Base-by-base conservation (phyloP, 30 jellyfish, hydroid and myxozoan genomes). In the Aurelia coerulea region DNA sequence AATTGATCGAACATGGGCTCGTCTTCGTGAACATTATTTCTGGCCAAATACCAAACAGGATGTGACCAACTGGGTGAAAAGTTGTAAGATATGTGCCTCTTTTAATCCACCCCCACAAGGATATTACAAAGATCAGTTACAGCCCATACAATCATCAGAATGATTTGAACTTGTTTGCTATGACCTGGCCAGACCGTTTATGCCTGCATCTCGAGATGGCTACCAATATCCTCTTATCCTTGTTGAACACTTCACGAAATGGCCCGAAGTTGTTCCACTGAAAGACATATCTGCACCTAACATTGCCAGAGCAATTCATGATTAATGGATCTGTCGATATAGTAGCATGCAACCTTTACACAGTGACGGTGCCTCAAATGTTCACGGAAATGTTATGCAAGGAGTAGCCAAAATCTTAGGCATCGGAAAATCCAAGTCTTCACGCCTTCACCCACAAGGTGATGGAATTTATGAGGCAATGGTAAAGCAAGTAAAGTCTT, bases 401-500 rank as follows among this genome's bases (percentile, higher is more conserved):
- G 70, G 60, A 15, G 78, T 78, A 11, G 46, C 58, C 46, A 35
- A 65, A 19, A 13, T 78, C 67, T 62, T 59, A 19, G 80, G 79
- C 75, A 78, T 62, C 76, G 69, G 89, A 5, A 78, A 39, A 39
- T 39, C 50, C 5, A 39, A 39, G 50, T 39, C 50, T 39, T 39
- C 50, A 39, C 7, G 50, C 67, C 70, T 78, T 39, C 68, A 62
- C 75, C 69, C 89, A 19, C 89, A 78, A 46, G 80, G 89, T 8
- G 80, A 35, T 62, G 89, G 80, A 37, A 18, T 78, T 37, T 78
- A 68, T 33, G 79, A 78, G 35, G 89, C 89, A 4, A 59, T 60
- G 89, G 89, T 78, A 3, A 78, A 78, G 46, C 89, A 78, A 78
- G 80, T 62, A 13, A 78, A 78, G 53, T 60, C 89, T 33, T 78